Conservation (phyloP, 2,797 vertebrate genomes). For the Delichon dasypus region DNA sequence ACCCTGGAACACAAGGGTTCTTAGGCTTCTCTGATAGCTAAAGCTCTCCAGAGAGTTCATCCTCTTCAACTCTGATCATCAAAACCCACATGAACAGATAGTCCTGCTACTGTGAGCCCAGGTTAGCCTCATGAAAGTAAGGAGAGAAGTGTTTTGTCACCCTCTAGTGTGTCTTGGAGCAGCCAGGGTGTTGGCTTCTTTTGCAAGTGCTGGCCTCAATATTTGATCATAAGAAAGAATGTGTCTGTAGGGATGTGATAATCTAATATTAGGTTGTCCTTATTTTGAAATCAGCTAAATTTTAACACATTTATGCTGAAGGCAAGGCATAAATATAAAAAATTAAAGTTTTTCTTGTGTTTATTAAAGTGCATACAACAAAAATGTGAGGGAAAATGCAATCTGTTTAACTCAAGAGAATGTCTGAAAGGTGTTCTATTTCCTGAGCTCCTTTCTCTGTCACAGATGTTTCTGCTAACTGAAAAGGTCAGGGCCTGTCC, state of each 20-base stretch:
- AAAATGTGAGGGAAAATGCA: background rate
- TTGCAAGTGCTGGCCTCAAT: background rate
- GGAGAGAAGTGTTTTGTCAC: background rate
- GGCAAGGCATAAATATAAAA: background rate
- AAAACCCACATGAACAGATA: background rate
- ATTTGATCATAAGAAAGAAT: background rate
- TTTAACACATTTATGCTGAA: background rate
- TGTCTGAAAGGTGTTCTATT: background rate
- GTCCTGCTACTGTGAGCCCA: background rate
- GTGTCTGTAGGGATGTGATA: background rate
- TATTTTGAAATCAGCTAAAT: background rate
- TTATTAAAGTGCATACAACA: background rate
- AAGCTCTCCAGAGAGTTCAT: background rate
- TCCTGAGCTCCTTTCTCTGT: background rate
- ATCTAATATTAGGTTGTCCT: background rate
- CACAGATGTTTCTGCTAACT: background rate
- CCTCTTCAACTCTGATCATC: background rate
- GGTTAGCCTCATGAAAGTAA: background rate
- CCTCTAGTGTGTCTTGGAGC: background rate
- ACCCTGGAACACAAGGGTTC: background rate
- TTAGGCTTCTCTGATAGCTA: background rate
- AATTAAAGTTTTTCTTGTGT: background rate
- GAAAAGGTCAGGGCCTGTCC: background rate
- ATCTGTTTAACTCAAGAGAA: background rate
- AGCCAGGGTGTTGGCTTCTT: background rate